Evolutionary conservation across 2,888 invertebrate species (phyloP).

Genomic region (Drosophila setosimentum): DNA sequence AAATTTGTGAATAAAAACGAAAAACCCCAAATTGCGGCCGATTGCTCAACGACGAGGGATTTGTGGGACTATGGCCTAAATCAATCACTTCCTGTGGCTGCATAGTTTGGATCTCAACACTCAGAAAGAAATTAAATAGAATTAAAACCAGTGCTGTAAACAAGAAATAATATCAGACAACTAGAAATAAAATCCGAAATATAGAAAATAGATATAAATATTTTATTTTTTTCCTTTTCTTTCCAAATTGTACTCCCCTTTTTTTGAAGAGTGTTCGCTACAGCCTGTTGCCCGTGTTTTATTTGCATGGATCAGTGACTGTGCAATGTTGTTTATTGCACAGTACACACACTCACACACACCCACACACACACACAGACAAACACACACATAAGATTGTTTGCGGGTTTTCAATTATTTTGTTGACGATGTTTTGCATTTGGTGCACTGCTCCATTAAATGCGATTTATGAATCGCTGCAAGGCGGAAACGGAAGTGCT

Average conservation of each 20-base stretch:
- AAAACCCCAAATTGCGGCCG: slow-evolving; percentile 68
- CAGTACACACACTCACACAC: slow-evolving; percentile 14
- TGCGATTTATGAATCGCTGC: slow-evolving; percentile 64
- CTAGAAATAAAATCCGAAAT: neutral
- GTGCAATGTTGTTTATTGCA: slow-evolving; percentile 69
- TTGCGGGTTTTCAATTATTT: slow-evolving; percentile 63
- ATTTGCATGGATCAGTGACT: slow-evolving; percentile 34
- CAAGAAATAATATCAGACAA: neutral
- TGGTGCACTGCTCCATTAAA: slow-evolving; percentile 63
- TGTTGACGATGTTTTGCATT: slow-evolving; percentile 40
- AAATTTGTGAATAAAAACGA: slow-evolving; percentile 58
- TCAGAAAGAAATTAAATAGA: neutral
- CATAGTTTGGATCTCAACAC: slow-evolving; percentile 46
- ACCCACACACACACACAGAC: neutral
- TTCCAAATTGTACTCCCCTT: neutral
- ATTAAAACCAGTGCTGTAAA: neutral
- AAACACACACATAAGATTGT: slow-evolving; percentile 29
- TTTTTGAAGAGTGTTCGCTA: slow-evolving; percentile 13
- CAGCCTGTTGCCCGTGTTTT: slow-evolving; percentile 26
- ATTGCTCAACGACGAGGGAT: slow-evolving; percentile 37
- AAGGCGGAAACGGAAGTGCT: slow-evolving; percentile 46
- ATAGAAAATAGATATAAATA: neutral
- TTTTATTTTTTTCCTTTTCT: neutral
- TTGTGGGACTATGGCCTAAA: slow-evolving; percentile 54
- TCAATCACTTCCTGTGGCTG: slow-evolving; percentile 75